A percentile compares a stretch with the other conserved stretches of the same genome.
phyloP scores from a whole-genome alignment of 2,113 vertebrate genomes.

The Cavia porcellus region DNA sequence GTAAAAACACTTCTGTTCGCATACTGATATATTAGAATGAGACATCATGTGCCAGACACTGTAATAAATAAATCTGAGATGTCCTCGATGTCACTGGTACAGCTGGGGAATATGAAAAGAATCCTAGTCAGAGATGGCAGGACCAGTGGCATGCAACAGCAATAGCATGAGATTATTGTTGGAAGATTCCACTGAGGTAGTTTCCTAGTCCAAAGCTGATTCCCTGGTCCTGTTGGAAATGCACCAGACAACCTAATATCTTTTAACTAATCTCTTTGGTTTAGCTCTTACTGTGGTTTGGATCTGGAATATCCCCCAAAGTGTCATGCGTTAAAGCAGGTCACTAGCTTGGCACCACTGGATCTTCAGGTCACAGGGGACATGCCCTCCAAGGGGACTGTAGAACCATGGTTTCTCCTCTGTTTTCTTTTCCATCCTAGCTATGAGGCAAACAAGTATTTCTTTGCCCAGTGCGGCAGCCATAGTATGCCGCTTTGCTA shows the following conservation, averaged over 20 bases:
- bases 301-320: background rate
- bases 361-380: background rate
- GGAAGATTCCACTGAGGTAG: background rate
- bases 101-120: background rate
- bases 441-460: background rate
- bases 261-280: background rate
- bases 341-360: background rate
- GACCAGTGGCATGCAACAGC: background rate
- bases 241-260: background rate
- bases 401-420: no score
- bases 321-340: background rate
- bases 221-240: background rate
- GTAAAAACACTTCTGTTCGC: background rate
- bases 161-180: background rate
- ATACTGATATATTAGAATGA: slow-evolving; percentile 41
- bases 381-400: background rate
- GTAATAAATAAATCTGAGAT: slow-evolving; percentile 33
- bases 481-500: background rate
- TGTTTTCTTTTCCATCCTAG: background rate
- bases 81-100: background rate
- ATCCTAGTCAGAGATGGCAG: background rate
- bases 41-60: slow-evolving; percentile 43
- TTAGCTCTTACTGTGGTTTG: background rate
- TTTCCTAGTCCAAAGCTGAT: background rate
- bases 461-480: background rate